Conservation (phyloP, 2,888 invertebrate genomes). For the Heliconius aoede region DNA sequence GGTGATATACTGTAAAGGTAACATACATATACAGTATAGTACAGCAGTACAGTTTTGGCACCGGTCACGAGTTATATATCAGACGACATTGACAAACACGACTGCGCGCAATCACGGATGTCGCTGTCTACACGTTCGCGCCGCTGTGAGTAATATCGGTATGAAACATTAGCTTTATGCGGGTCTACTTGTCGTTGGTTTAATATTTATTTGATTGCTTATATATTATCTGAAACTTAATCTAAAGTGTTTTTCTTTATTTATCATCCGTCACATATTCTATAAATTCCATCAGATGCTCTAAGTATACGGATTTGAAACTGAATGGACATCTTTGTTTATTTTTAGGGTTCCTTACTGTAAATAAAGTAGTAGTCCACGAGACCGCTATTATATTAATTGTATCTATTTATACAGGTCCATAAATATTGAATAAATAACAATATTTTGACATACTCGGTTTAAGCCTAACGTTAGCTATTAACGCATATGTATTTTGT, state of each 20-base stretch:
- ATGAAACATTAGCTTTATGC: conserved; percentile 27
- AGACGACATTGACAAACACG: conserved; percentile 74
- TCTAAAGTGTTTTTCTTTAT: neutral
- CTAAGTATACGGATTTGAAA: neutral
- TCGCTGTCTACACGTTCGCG: conserved; percentile 73
- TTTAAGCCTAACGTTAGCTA: too few species aligned
- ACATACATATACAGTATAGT: conserved; percentile 57
- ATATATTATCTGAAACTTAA: neutral
- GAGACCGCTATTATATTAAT: too few species aligned
- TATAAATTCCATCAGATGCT: neutral
- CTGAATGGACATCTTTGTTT: neutral
- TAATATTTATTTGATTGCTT: conserved; percentile 9
- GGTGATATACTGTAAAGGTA: conserved; percentile 54
- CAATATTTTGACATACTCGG: too few species aligned
- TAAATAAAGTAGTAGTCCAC: too few species aligned
- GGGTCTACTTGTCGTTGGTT: neutral
- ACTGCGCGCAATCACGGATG: conserved; percentile 67
- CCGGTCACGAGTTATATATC: conserved; percentile 66
- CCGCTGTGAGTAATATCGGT: conserved; percentile 67
- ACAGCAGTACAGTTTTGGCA: conserved; percentile 63
- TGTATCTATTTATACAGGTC: too few species aligned
- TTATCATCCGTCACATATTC: neutral
- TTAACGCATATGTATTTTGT: too few species aligned
- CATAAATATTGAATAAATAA: too few species aligned
- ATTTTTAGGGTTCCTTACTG: too few species aligned